Evolutionary conservation across 2,888 invertebrate genomes (phyloP), one percentile per base, ranked within the genome.

Genomic region (Gymnosoma rotundatum): DNA sequence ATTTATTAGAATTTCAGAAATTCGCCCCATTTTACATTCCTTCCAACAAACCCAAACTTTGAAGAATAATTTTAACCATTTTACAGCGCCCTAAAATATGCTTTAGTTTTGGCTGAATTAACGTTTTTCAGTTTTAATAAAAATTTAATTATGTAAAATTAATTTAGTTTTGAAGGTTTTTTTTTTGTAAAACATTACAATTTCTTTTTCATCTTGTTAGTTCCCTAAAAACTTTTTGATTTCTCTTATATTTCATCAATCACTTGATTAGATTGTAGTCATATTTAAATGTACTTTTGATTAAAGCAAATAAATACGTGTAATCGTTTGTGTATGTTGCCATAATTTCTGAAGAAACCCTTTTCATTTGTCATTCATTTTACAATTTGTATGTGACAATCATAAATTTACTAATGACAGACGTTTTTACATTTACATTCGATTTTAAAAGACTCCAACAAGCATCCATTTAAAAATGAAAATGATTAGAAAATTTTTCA

Each of bases 361-460:
- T 88, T 88, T 88, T 88, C 87, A 89, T 88, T 88, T 89, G 89
- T 89, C 89, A 89, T 88, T 88, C 76, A 86, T 80, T 72, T 86
- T 36, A 70, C 54, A 75, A 76, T 73, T 72, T 83, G 45, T 58
- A 81, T 78, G 73, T 78, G 81, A 84, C 81, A 81, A 74, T 89
- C 89, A 88, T 87, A 86, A 88, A 89, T 90, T 89, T 89, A 88
- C 89, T 89, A 80, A 88, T 89, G 89, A 89, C 90, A 89, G 88
- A 63, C n/a, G 88, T 87, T 88, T 88, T 89, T 88, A 88, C 88
- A 89, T 89, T 86, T n/a, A n/a, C n/a, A n/a, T n/a, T 89, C 88
- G 88, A 89, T 89, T 89, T 50, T 20, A 12, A 2, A 1, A 36
- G 87, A 86, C 18, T 86, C 74, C 86, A 64, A 54, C 18, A 60